Conservation (phyloP, 2,797 vertebrate species). For the Macrochelys suwanniensis region DNA sequence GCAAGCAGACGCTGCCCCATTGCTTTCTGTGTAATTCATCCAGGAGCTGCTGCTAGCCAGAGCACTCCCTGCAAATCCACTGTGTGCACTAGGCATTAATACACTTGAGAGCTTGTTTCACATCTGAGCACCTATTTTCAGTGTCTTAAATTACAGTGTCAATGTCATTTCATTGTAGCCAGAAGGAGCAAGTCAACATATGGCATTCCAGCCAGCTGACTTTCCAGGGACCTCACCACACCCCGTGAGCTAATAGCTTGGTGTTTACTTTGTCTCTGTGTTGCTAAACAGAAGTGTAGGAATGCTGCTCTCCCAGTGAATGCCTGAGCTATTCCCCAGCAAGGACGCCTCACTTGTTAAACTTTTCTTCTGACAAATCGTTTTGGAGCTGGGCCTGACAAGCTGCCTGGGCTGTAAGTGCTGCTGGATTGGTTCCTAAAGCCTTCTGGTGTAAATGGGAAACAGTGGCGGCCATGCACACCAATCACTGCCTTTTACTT, state of each 20-base stretch:
- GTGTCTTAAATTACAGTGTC: not conserved
- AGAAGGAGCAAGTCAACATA: not conserved
- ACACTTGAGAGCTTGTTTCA: not conserved
- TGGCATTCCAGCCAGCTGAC: not conserved
- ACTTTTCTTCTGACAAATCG: constrained; percentile 12
- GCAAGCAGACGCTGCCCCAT: not conserved
- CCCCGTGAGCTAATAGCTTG: not conserved
- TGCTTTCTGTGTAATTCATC: not conserved
- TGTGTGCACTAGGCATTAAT: not conserved
- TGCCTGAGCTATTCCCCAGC: not conserved
- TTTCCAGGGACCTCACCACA: not conserved
- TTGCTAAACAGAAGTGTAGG: not conserved
- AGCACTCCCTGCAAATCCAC: not conserved
- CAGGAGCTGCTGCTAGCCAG: not conserved
- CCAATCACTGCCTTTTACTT: constrained; percentile 80
- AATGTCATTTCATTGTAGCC: not conserved
- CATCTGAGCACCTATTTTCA: not conserved
- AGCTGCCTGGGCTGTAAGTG: constrained; percentile 29
- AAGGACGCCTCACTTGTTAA: not conserved
- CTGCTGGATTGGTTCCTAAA: constrained; percentile 61
- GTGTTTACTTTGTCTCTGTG: not conserved
- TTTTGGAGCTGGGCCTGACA: constrained; percentile 43
- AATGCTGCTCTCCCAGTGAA: not conserved
- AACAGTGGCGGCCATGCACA: constrained; percentile 78
- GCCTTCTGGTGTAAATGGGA: constrained; percentile 71